These are phyloP conservation scores for Falco cherrug DNA, from an alignment of 2,797 vertebrate genomes.

Conservation along the genomic window DNA sequence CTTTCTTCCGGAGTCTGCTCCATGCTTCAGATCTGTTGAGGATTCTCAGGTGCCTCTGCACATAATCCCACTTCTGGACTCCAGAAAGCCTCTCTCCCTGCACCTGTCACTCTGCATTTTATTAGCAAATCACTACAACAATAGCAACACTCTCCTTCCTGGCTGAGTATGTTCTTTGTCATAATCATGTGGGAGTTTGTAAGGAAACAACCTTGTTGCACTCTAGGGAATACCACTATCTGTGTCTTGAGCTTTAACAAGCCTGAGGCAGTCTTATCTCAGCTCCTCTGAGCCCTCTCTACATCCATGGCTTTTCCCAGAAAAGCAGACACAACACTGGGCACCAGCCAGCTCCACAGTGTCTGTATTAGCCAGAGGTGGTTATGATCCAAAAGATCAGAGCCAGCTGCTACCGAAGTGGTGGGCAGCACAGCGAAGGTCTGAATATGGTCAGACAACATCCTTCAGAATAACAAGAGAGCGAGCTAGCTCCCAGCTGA, in stretches of 20 bases:
- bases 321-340: neutral
- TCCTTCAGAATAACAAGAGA: neutral
- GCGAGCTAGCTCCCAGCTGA: neutral
- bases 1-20: neutral
- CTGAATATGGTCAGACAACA: neutral
- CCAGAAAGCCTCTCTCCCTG: neutral
- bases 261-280: conserved; percentile 27
- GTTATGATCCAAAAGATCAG: neutral
- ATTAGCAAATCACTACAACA: neutral
- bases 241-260: neutral
- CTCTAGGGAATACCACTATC: neutral
- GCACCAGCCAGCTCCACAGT: neutral
- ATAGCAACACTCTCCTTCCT: neutral
- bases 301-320: neutral
- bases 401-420: neutral
- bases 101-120: neutral
- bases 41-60: neutral
- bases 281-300: neutral
- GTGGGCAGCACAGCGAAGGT: neutral
- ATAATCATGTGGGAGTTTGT: conserved; percentile 10
- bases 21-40: neutral
- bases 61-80: neutral
- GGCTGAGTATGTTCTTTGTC: neutral
- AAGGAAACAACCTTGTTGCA: conserved; percentile 12
- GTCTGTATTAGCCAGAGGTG: neutral